Evolutionary conservation across 2,797 vertebrate genomes (phyloP).

Genomic region (Rhinoraja longicauda): DNA sequence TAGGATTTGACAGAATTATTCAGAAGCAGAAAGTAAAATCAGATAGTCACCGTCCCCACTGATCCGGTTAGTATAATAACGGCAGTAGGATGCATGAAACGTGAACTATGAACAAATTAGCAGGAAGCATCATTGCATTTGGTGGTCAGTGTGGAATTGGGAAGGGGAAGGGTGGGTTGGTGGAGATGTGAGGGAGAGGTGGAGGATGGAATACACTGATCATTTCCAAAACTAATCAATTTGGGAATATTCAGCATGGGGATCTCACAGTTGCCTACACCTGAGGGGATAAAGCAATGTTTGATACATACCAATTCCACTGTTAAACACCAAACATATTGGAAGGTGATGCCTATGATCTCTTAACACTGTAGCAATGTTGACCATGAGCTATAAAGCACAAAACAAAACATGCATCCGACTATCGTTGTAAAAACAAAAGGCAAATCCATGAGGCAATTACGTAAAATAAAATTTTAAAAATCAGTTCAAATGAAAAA

Average conservation of each 20-base stretch:
- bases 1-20: neutral
- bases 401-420: neutral
- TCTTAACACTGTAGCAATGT: neutral
- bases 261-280: neutral
- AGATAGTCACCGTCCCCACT: conserved; percentile 52
- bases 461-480: neutral
- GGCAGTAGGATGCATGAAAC: conserved; percentile 69
- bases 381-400: conserved; percentile 31
- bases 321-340: conserved; percentile 32
- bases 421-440: neutral
- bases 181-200: neutral
- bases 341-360: neutral
- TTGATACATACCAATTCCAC: conserved; percentile 26
- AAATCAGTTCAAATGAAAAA: neutral
- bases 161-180: too few relatives aligned
- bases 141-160: too few relatives aligned
- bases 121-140: neutral
- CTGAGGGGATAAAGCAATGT: neutral
- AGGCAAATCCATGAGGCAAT: too few relatives aligned
- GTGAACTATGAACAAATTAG: conserved; percentile 60
- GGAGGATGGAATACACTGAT: neutral
- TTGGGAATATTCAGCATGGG: neutral
- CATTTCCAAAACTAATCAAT: neutral
- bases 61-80: conserved; percentile 57
- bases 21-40: conserved; percentile 53